phyloP scores from a whole-genome alignment of 2,888 invertebrate species.

The Calephelis perditalis region DNA sequence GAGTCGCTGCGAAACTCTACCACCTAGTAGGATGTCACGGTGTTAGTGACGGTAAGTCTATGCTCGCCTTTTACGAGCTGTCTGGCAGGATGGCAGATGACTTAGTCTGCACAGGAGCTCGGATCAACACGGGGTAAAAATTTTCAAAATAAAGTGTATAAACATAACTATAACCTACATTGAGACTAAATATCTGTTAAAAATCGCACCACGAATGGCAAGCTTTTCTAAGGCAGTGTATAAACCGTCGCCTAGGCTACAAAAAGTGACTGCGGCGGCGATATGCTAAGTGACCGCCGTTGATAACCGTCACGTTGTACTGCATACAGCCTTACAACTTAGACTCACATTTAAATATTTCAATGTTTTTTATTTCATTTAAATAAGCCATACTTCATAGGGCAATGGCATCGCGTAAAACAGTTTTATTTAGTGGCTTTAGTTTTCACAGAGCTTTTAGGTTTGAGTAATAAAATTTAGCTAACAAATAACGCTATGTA shows the following conservation, averaged over 20 bases:
- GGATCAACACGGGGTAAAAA: too few species aligned
- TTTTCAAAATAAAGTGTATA: too few species aligned
- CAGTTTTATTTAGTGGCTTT: slow-evolving; percentile 23
- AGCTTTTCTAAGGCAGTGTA: slow-evolving; percentile 40
- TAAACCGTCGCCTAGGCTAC: slow-evolving; percentile 51
- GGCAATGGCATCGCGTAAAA: slow-evolving; percentile 30
- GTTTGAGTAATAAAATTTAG: too few species aligned
- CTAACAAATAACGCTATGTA: too few species aligned
- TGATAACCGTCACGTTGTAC: slow-evolving; percentile 58
- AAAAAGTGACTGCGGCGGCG: slow-evolving; percentile 57
- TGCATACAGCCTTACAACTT: slow-evolving; percentile 38
- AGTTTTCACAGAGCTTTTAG: slow-evolving; percentile 3
- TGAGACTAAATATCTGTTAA: not conserved
- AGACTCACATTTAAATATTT: slow-evolving; percentile 33
- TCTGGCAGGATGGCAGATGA: too few species aligned
- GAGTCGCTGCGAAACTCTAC: too few species aligned
- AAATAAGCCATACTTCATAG: slow-evolving; percentile 30
- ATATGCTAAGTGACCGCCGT: slow-evolving; percentile 70
- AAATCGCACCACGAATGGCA: slow-evolving; percentile 35
- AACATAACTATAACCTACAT: too few species aligned
- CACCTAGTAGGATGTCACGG: too few species aligned
- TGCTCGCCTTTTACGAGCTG: too few species aligned
- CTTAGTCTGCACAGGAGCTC: too few species aligned
- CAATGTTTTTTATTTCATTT: slow-evolving; percentile 30
- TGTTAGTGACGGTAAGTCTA: too few species aligned